phyloP scores from a whole-genome alignment of 1,140 invertebrate genomes.

The Plutomurus gul region DNA sequence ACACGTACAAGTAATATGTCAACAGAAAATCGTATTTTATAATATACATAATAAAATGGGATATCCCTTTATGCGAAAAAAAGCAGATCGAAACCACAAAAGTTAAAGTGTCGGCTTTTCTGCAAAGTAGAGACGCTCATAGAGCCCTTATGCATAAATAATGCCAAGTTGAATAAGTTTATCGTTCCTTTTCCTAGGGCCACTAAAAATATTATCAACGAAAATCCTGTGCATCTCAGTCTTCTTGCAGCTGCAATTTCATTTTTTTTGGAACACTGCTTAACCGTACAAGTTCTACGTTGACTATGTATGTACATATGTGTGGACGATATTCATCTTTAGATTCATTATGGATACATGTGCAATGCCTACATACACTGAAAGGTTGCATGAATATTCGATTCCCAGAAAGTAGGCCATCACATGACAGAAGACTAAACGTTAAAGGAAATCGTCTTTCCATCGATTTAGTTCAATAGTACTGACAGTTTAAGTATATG shows the following conservation, averaged over 20 bases:
- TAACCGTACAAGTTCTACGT: no score
- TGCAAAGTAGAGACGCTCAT: slow-evolving; percentile 9
- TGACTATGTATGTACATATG: no score
- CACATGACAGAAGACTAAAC: background rate
- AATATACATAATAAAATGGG: slow-evolving; percentile 18
- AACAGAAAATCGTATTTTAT: background rate
- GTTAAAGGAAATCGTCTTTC: background rate
- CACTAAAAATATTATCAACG: no score
- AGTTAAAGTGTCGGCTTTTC: slow-evolving; percentile 12
- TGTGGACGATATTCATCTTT: no score
- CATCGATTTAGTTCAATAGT: background rate
- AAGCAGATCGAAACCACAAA: slow-evolving; percentile 10
- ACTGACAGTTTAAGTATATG: no score
- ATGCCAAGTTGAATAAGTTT: background rate
- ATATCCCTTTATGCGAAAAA: background rate
- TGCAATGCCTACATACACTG: no score
- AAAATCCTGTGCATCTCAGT: no score
- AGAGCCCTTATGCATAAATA: slow-evolving; percentile 6
- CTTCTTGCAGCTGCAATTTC: no score
- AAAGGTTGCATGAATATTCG: background rate
- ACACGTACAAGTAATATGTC: background rate
- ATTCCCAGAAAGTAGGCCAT: background rate
- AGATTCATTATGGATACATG: no score
- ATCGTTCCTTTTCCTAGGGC: background rate
- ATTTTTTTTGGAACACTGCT: no score